A percentile compares a stretch with the other conserved stretches of the same genome.
Evolutionary conservation across 53 echinoderm and acorn worm genomes (phyloP).

Genomic region (Stichopus horrens): DNA sequence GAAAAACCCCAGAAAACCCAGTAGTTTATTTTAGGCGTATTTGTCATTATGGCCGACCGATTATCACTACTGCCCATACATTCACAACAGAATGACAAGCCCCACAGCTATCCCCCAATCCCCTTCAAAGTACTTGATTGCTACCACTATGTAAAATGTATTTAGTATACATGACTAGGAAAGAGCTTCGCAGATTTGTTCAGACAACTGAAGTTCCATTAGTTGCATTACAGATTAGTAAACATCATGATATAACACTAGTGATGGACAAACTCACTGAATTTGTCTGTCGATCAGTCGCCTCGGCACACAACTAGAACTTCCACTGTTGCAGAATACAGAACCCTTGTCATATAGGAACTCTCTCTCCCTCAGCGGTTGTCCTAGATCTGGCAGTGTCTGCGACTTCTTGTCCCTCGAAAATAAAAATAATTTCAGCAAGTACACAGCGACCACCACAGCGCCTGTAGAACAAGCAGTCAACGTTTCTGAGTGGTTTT

Average conservation of each 20-base stretch:
- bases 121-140: no score
- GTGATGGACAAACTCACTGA: background rate
- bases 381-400: background rate
- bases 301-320: conserved; percentile 14
- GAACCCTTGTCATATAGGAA: background rate
- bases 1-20: no score
- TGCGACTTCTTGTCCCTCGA: background rate
- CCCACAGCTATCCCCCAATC: no score
- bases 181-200: no score
- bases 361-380: background rate
- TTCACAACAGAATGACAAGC: no score
- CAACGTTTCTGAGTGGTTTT: background rate
- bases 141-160: no score
- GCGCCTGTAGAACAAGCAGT: background rate
- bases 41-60: no score
- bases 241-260: background rate
- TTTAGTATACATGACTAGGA: no score
- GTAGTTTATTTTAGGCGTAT: no score
- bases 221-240: background rate
- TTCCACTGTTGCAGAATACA: conserved; percentile 19
- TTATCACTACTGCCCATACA: no score
- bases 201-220: background rate
- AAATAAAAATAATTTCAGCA: background rate
- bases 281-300: background rate
- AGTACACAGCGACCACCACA: background rate